Conservation (phyloP, 2,113 vertebrate species). For the Aplodontia rufa region DNA sequence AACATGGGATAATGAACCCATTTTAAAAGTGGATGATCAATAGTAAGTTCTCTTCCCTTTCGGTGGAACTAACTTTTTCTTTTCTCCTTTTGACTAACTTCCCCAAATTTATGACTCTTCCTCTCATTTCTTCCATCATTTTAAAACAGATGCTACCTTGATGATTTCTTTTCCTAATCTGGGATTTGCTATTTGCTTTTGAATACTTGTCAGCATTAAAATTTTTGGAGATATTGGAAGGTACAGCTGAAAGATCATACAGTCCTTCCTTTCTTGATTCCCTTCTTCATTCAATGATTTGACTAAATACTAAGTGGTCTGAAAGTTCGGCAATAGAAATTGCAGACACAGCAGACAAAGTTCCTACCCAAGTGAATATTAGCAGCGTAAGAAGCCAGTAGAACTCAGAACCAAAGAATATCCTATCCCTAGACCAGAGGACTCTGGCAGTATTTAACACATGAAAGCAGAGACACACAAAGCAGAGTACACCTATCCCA, state of each 20-base stretch:
- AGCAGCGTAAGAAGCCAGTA: background rate
- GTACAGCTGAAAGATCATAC: background rate
- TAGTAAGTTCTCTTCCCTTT: background rate
- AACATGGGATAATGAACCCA: too few relatives aligned
- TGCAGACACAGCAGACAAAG: background rate
- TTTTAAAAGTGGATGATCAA: background rate
- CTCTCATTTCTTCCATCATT: background rate
- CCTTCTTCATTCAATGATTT: background rate
- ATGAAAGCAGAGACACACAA: background rate
- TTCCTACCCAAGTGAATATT: background rate
- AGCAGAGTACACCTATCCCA: background rate
- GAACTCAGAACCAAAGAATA: background rate
- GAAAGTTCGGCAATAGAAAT: background rate
- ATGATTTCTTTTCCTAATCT: background rate
- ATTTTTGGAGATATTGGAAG: background rate
- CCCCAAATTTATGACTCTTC: background rate
- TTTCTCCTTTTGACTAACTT: background rate
- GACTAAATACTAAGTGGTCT: background rate
- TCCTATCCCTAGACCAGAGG: background rate
- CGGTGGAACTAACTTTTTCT: background rate
- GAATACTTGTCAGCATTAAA: background rate
- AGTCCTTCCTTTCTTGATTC: background rate
- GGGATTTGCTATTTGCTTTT: background rate
- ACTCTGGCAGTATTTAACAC: background rate
- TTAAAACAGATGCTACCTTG: background rate